phyloP scores from a whole-genome alignment of 2,113 vertebrate genomes.

The Dissostichus mawsoni region DNA sequence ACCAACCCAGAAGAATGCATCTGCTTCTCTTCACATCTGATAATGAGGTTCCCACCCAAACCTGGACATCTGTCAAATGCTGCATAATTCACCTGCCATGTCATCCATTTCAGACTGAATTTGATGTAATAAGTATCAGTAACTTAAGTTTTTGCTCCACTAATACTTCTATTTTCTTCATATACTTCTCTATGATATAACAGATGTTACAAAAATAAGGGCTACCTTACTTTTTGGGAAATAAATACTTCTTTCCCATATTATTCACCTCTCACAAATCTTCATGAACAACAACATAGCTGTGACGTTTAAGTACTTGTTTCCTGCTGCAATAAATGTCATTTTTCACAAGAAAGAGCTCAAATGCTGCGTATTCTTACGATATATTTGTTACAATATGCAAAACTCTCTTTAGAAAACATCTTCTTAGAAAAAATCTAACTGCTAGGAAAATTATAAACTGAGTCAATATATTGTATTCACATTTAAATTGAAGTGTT shows the following conservation, averaged over 20 bases:
- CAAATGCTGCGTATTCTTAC: not conserved
- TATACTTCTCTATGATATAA: not conserved
- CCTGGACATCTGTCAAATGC: not conserved
- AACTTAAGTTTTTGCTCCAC: not conserved
- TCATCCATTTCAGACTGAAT: not conserved
- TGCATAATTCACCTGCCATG: constrained; percentile 5
- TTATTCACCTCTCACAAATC: not conserved
- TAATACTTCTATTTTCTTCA: not conserved
- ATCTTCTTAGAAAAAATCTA: not conserved
- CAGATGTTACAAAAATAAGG: not conserved
- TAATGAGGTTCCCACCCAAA: constrained; percentile 8
- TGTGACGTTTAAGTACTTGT: not conserved
- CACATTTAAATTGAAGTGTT: not conserved
- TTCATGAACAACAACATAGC: not conserved
- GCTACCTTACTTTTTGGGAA: not conserved
- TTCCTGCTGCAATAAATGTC: not conserved
- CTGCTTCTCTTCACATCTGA: constrained; percentile 43
- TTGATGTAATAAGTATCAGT: not conserved
- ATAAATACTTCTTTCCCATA: not conserved
- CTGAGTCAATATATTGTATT: not conserved
- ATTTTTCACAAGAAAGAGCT: not conserved
- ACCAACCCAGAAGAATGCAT: constrained; percentile 4
- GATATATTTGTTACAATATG: not conserved
- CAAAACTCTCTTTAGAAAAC: not conserved
- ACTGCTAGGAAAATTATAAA: too few species aligned